phyloP scores from a whole-genome alignment of 2,113 vertebrate genomes.

The Zosterops pallidus region DNA sequence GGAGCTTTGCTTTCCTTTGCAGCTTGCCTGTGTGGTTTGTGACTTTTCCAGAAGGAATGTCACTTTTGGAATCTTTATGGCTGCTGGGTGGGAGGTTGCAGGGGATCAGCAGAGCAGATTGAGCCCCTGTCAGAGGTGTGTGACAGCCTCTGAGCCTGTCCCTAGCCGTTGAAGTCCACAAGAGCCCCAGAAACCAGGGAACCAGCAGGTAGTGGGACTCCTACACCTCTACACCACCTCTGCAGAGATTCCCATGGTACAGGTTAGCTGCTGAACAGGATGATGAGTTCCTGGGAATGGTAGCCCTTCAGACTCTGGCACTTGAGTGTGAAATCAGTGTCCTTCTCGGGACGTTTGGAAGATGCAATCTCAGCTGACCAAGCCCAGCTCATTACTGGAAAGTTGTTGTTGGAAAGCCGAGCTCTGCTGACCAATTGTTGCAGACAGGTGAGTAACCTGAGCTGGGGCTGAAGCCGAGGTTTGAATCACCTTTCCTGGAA shows the following conservation, averaged over 20 bases:
- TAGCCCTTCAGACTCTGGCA: not conserved
- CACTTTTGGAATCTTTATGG: not conserved
- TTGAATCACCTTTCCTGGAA: slow-evolving; percentile 20
- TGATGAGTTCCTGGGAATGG: not conserved
- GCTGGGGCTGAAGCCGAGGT: not conserved
- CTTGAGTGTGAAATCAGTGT: not conserved
- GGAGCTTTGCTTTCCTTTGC: not conserved
- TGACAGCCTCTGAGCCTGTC: not conserved
- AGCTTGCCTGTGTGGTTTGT: not conserved
- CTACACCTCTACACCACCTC: not conserved
- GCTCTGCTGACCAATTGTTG: not conserved
- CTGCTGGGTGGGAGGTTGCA: rapidly evolving
- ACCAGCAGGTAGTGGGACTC: not conserved
- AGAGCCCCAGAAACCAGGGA: not conserved
- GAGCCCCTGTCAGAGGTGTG: not conserved
- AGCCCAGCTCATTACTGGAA: slow-evolving; percentile 1
- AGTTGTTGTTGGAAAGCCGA: not conserved
- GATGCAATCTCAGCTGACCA: not conserved
- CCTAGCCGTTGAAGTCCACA: not conserved
- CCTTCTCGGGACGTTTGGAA: not conserved
- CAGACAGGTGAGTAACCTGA: not conserved
- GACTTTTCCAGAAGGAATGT: not conserved
- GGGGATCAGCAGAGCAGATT: not conserved
- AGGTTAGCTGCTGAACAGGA: not conserved
- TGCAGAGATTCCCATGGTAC: not conserved